Evolutionary conservation across 2,797 vertebrate genomes (phyloP), one percentile per base, ranked within the genome.

Genomic region (Arremon brunneinucha): DNA sequence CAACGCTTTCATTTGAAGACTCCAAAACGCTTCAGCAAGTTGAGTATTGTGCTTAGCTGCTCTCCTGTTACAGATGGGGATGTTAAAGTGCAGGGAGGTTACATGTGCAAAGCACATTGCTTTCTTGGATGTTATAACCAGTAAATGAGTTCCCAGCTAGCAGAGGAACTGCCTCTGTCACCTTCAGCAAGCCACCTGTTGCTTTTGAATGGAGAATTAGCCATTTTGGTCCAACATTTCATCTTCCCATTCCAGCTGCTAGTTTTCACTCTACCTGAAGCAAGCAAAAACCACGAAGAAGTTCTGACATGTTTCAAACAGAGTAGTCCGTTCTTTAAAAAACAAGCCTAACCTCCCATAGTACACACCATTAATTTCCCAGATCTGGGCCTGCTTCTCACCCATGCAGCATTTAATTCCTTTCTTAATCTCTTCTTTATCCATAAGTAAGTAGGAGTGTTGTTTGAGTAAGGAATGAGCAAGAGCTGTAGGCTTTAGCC

Each of bases 81-180:
- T 70, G 75, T 67, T 94, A 49, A 90, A 95, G 94, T 69, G 93
- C 85, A 91, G 77, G 60, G 52, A 64, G 91, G 93, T 91, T 95
- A 94, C 94, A 95, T 57, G 94, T 96, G 94, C 91, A 94, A 88
- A 94, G 70, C 93, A 94, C 89, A 84, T 93, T 94, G 74, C 85
- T 90, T 82, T 76, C 60, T 94, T 70, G 43, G 78, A 84, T 65
- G 53, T 68, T 91, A 94, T 95, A 91, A 91, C 57, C 34, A 80
- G 81, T 41, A 94, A 90, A 91, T 60, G 74, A 94, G 83, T 68
- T 91, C 89, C 86, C 70, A 95, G 80, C 44, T 64, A 86, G 82
- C 67, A 69, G 72, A 92, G 57, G 76, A 95, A 32, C 89, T 80
- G 83, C 77, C 71, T 91, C 83, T 94, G 80, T 56, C 80, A 90